Evolutionary conservation across 2,797 vertebrate species (phyloP), one percentile per base, ranked within the genome.

Genomic region (Leptoclinus maculatus): DNA sequence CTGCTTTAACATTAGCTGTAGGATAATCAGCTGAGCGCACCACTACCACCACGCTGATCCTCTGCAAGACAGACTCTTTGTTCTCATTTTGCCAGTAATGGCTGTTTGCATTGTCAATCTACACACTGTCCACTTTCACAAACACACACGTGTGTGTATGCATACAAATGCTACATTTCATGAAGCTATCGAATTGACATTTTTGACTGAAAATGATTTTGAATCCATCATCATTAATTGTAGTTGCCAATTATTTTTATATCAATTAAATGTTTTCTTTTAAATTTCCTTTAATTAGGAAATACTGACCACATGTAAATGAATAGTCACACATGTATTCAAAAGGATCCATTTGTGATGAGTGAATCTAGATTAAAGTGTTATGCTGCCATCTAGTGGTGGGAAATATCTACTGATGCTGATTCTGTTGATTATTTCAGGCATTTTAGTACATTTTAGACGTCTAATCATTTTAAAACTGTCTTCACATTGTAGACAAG

Each of bases 371-470:
- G 14, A 67, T 43, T 51, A 3, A 59, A 53, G 41, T 51, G 43
- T 41, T 16, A 38, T 86, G 74, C 81, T 84, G 67, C 87, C 90
- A 83, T 85, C 92, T 91, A 74, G 78, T 87, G 92, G 79, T 29
- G 2, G 2, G 1, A 83, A 47, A 23, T n/a, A 7, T 66, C 58
- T 39, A 78, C 10, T 58, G 25, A 29, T 7, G 0, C 7, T 0
- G 1, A 25, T 51, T 8, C 32, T 53, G 21, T 12, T 12, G 2
- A 45, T 65, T 21, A 25, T 8, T 71, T 32, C 7, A 39, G 47
- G 10, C 2, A 19, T 36, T 58, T 2, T 19, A 21, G 25, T 14
- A 53, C 2, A 36, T 27, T 53, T 68, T 16, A 23, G n/a, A 32
- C 0, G 1, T 38, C 2, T 12, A 7, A 29, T 66, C 1, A n/a